A percentile compares a stretch with the other conserved stretches of the same genome.
phyloP scores from a whole-genome alignment of 64 coral and sea anemone species.

The Montipora cactus region DNA sequence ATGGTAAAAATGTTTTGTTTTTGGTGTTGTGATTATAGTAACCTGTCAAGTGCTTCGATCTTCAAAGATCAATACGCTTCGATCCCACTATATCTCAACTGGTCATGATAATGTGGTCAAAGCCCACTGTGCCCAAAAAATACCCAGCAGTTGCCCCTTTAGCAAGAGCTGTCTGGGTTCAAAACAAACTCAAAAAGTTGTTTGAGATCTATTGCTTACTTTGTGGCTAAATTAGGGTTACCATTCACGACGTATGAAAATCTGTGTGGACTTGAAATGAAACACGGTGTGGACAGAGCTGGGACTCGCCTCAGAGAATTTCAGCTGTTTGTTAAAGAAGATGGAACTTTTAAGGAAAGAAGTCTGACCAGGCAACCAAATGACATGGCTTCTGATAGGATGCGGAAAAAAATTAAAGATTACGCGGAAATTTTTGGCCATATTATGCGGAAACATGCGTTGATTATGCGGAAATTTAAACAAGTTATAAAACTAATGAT shows the following conservation, averaged over 20 bases:
- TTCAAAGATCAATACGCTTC: background rate
- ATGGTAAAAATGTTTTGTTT: conserved; percentile 46
- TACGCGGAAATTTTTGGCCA: too few species aligned
- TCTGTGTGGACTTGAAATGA: conserved; percentile 30
- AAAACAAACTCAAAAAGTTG: conserved; percentile 52
- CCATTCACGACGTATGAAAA: conserved; percentile 23
- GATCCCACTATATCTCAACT: background rate
- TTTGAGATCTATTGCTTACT: conserved; percentile 39
- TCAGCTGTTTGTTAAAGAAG: conserved; percentile 54
- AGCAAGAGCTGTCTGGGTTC: conserved; percentile 40
- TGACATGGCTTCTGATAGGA: too few species aligned
- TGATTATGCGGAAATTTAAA: too few species aligned
- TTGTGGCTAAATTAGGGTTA: conserved; percentile 29
- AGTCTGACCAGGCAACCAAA: conserved; percentile 66
- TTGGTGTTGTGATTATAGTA: conserved; percentile 29
- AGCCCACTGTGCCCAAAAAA: conserved; percentile 13
- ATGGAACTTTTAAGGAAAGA: conserved; percentile 48
- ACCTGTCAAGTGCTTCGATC: conserved; percentile 13
- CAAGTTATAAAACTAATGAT: too few species aligned
- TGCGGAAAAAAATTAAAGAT: too few species aligned
- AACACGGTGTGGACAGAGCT: conserved; percentile 18
- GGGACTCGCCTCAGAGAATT: conserved; percentile 59
- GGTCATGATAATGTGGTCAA: background rate
- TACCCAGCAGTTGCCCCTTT: conserved; percentile 19
- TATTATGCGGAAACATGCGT: too few species aligned